Base-by-base conservation (phyloP, 2,888 invertebrate species). In the Muschampia plurimacula region DNA sequence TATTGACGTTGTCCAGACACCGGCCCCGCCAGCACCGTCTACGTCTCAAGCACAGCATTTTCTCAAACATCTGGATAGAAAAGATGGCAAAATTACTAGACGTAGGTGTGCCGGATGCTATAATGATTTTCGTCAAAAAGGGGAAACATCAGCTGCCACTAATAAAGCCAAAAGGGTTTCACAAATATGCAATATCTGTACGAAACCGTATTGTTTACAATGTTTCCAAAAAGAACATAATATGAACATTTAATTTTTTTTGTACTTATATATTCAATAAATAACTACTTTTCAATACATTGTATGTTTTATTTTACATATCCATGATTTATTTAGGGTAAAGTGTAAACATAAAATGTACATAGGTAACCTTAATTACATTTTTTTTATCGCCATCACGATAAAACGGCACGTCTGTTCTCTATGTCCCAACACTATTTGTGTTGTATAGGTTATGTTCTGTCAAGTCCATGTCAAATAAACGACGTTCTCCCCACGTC, bases 131-230 rank as follows among this genome's bases (percentile, higher is more conserved):
- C 10, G 44, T 44, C 44, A 44, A 44, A 44, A 44, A 22, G 69
- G 64, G n/a, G 74, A 75, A 32, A 74, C 74, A 67, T 39, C 72
- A 69, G 75, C 66, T 36, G 75, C 69, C 67, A 74, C 72, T 52
- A 75, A 75, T 69, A 72, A 69, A 57, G 76, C 73, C 0, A 75
- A 73, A 71, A 71, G 46, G 71, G 73, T 73, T 73, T 73, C 70
- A 1, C 63, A 62, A 62, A 44, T 63, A n/a, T 63, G 63, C 57
- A 57, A 57, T 10, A 12, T 57, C 22, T 57, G 57, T 57, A 12
- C 12, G 5, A 57, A 57, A 57, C 57, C 57, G 57, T 57, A 57
- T n/a, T 52, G 52, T n/a, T 13, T 52, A 13, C 12, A n/a, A 13
- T 52, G 52, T 52, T 52, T 52, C 52, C 12, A 13, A n/a, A 52